Conservation (phyloP, 2,797 vertebrate species). For the Caiman crocodilus region DNA sequence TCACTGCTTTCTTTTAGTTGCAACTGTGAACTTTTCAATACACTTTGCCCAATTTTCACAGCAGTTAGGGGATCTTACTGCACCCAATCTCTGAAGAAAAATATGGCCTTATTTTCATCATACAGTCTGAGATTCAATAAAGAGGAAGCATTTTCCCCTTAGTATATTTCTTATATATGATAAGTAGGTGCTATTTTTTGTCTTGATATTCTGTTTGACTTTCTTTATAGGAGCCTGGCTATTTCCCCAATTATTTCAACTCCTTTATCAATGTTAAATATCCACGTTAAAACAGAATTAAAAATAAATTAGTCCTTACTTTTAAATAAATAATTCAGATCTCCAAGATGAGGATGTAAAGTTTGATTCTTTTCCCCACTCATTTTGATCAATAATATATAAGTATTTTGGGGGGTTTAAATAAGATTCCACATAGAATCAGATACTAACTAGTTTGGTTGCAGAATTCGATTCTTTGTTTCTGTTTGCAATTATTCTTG, state of each 20-base stretch:
- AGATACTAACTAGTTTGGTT: neutral
- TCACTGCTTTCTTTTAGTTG: too few species aligned
- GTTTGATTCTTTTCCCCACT: neutral
- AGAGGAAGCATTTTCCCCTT: too few species aligned
- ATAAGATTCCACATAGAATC: neutral
- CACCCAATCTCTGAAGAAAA: too few species aligned
- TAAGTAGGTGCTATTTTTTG: neutral
- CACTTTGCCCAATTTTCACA: too few species aligned
- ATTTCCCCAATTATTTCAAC: slow-evolving; percentile 18
- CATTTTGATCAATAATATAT: neutral
- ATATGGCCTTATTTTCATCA: too few species aligned
- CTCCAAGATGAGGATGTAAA: neutral
- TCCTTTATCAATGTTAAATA: neutral
- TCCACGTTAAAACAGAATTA: neutral
- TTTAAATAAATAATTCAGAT: slow-evolving; percentile 24
- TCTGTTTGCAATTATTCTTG: neutral
- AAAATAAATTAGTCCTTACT: neutral
- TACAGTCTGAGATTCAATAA: too few species aligned
- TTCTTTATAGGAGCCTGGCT: slow-evolving; percentile 27
- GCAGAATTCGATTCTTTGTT: neutral
- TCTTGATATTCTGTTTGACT: slow-evolving; percentile 24
- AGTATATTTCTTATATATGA: too few species aligned
- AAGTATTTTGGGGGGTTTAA: slow-evolving; percentile 41
- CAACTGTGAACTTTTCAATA: too few species aligned
- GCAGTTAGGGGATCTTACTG: too few species aligned